Evolutionary conservation across 2,113 vertebrate genomes (phyloP).

Genomic region (Gavia stellata): DNA sequence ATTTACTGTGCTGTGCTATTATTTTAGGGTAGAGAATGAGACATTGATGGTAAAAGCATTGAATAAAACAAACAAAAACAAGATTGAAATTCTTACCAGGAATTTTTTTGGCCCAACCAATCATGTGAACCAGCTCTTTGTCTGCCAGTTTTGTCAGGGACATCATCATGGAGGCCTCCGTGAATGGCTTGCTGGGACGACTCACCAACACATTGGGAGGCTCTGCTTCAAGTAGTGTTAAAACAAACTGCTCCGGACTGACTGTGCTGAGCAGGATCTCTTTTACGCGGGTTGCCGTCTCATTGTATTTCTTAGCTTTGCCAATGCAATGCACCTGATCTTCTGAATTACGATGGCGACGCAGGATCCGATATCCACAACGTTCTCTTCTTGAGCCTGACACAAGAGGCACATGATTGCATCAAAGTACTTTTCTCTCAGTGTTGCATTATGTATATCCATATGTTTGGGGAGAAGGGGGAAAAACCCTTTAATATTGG

Average conservation of each 20-base stretch:
- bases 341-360: constrained; percentile 75
- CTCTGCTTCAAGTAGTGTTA: constrained; percentile 88
- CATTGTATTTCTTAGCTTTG: constrained; percentile 39
- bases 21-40: not conserved
- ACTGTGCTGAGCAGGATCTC: constrained; percentile 62
- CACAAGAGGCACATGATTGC: not conserved
- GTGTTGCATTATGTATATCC: not conserved
- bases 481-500: not conserved
- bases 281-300: not conserved
- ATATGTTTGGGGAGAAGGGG: not conserved
- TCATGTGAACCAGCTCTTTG: constrained; percentile 96
- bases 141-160: constrained; percentile 94
- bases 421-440: not conserved
- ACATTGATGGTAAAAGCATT: not conserved
- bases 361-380: constrained; percentile 81
- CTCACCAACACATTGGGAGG: constrained; percentile 89
- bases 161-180: constrained; percentile 96
- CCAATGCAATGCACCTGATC: constrained; percentile 56
- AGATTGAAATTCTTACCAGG: constrained; percentile 75
- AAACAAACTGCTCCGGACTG: constrained; percentile 88
- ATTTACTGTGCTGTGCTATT: not conserved
- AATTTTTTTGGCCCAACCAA: constrained; percentile 97
- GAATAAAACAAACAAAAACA: not conserved
- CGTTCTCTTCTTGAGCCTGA: constrained; percentile 88
- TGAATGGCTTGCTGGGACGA: constrained; percentile 87